Conservation (phyloP, 2,113 vertebrate species). For the Microcebus lehilahytsara region DNA sequence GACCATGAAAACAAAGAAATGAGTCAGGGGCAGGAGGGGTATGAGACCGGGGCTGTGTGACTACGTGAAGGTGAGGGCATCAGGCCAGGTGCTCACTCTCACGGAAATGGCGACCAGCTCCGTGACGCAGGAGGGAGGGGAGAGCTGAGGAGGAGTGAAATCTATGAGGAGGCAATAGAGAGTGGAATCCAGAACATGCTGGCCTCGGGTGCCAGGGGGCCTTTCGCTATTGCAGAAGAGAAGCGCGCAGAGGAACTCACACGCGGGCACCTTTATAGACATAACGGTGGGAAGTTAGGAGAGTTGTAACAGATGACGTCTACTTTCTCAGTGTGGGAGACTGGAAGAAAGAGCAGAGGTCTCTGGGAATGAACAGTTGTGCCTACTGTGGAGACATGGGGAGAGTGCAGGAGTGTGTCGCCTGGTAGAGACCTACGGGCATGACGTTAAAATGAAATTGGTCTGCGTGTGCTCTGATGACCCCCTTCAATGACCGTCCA, state of each 20-base stretch:
- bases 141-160: accelerated
- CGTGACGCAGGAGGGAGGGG: neutral
- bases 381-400: accelerated
- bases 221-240: no score
- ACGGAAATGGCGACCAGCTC: accelerated
- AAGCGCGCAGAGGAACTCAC: accelerated
- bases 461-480: neutral
- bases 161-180: neutral
- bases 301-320: accelerated
- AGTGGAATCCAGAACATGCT: accelerated
- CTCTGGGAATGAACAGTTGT: no score
- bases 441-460: neutral
- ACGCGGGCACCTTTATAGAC: accelerated
- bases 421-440: no score
- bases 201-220: accelerated
- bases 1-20: neutral
- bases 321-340: no score
- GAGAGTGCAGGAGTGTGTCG: accelerated
- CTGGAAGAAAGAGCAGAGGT: neutral
- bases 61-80: neutral
- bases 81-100: neutral
- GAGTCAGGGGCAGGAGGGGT: accelerated
- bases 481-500: neutral
- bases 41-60: accelerated
- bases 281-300: accelerated